Percentiles rank a stretch among this genome's conserved stretches.
Evolutionary conservation across 2,113 vertebrate genomes (phyloP).

Genomic region (Sebastes schlegelii): DNA sequence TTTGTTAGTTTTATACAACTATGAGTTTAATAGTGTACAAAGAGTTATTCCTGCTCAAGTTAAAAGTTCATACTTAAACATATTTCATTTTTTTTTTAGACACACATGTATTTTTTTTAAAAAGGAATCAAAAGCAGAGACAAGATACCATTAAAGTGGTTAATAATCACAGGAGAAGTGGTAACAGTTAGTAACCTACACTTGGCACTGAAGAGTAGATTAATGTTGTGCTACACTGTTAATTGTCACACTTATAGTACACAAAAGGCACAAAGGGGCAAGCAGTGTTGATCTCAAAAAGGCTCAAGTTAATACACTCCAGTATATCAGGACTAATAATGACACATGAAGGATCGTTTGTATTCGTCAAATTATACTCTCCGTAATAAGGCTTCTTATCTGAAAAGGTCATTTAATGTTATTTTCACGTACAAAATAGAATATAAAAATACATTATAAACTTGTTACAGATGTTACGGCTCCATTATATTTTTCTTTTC

Average conservation of each 20-base stretch:
- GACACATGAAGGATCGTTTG: conserved; percentile 45
- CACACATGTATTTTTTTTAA: conserved; percentile 77
- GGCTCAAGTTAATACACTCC: conserved; percentile 80
- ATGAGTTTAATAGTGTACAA: conserved; percentile 88
- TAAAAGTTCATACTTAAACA: conserved; percentile 91
- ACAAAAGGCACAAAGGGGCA: conserved; percentile 93
- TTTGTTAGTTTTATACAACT: conserved; percentile 89
- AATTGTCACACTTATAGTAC: conserved; percentile 77
- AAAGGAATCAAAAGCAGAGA: conserved; percentile 87
- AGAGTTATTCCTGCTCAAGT: conserved; percentile 87
- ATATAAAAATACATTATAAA: conserved; percentile 99
- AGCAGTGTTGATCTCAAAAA: conserved; percentile 89
- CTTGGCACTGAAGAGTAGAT: conserved; percentile 94
- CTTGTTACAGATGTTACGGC: conserved; percentile 97
- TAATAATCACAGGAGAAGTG: conserved; percentile 93
- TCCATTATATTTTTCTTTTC: conserved; percentile 87
- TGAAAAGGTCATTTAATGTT: conserved; percentile 98
- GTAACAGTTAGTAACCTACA: conserved; percentile 94
- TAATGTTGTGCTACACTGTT: conserved; percentile 90
- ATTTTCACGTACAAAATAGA: conserved; percentile 98
- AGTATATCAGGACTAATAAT: conserved; percentile 65
- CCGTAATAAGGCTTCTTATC: conserved; percentile 87
- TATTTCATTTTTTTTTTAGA: conserved; percentile 60
- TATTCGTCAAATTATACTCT: conserved; percentile 58
- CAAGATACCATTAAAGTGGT: conserved; percentile 88